A percentile compares a stretch with the other conserved stretches of the same genome.
phyloP scores from a whole-genome alignment of 2,888 invertebrate species.

The Calameuta pallipes region DNA sequence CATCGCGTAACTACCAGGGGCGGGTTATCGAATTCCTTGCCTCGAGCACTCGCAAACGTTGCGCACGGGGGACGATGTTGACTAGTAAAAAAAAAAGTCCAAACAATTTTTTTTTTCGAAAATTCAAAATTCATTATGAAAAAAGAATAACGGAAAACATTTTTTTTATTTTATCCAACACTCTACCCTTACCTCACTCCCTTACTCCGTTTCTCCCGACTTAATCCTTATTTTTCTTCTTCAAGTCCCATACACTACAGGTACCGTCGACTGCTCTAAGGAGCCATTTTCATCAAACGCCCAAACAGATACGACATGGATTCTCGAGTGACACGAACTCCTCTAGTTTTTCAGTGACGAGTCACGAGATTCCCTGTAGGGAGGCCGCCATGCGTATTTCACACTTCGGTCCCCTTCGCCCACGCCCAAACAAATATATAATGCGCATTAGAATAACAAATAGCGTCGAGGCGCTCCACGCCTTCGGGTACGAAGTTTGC shows the following conservation, averaged over 20 bases:
- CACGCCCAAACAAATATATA: conserved; percentile 61
- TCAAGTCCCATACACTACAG: not conserved
- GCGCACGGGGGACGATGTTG: conserved; percentile 15
- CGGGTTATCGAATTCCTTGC: conserved; percentile 40
- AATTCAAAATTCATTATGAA: not conserved
- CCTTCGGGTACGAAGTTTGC: conserved; percentile 49
- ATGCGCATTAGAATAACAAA: conserved; percentile 65
- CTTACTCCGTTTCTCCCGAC: not conserved
- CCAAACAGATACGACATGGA: not conserved
- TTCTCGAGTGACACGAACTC: not conserved
- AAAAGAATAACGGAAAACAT: conserved; percentile 9
- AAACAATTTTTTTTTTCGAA: not conserved
- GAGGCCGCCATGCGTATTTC: conserved; percentile 55
- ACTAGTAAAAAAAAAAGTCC: not conserved
- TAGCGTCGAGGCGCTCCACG: conserved; percentile 59
- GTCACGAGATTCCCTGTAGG: conserved; percentile 24
- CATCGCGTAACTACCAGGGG: conserved; percentile 47
- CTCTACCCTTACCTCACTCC: conserved; percentile 14
- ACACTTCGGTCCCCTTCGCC: conserved; percentile 58
- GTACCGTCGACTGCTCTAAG: not conserved
- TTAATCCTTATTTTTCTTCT: not conserved
- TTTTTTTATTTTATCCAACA: not conserved
- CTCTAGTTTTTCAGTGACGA: not conserved
- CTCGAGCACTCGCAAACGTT: conserved; percentile 30
- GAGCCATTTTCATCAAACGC: not conserved